Base-by-base conservation (phyloP, 2,113 vertebrate genomes). In the Panthera leo region DNA sequence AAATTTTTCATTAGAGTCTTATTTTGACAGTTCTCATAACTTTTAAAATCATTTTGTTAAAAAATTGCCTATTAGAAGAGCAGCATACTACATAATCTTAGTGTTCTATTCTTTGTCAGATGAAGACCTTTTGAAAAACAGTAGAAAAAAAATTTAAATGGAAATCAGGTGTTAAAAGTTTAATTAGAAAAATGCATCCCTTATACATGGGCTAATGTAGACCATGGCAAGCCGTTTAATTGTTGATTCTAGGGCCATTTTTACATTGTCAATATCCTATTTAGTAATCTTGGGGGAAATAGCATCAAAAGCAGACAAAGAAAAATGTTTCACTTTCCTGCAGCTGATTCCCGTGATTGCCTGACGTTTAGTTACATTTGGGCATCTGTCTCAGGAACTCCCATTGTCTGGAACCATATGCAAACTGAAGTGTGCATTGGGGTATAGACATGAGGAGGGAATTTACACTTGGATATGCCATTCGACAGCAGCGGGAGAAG, bases 301-400 rank as follows among this genome's bases (percentile, higher is more conserved):
- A 98, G 91, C 95, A 88, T 96, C 85, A 96, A 97, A 98, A 98
- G 4, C 53, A 98, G 97, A 67, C 94, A 87, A 93, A 98, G 95
- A 98, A 97, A 92, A 67, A 0, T 91, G 78, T 75, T 96, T 97
- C 58, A 39, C 55, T 98, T 98, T 97, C 96, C 93, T 94, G 48
- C 91, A 96, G 97, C 97, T 97, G 98, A 97, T 97, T 98, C 97
- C 98, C 1, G 5, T 97, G 84, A 73, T 84, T 97, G 93, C 89
- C 96, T 98, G 94, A 97, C 93, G 97, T 97, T 98, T 98, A 97
- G 92, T 97, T 98, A 98, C 98, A 98, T 98, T 95, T 96, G 76
- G 95, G 92, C 98, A 97, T 98, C 97, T 98, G 97, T 95, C 95
- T 98, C 91, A 98, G 94, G 95, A 97, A 91, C 96, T 97, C 95